Base-by-base conservation (phyloP, 2,113 vertebrate species). In the Apodemus sylvaticus region DNA sequence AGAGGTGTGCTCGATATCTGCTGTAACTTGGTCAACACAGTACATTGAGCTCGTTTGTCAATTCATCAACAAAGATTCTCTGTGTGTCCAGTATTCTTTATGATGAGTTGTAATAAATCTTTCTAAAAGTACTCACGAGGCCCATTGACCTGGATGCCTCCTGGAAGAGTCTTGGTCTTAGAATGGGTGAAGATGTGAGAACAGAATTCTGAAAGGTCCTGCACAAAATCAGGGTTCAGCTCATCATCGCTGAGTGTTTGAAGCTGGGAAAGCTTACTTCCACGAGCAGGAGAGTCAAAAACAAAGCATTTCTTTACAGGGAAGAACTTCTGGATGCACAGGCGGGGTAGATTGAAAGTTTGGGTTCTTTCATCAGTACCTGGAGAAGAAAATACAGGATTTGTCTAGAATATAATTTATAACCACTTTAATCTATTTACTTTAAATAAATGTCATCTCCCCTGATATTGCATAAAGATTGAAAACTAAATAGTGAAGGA, bases 221-320 rank as follows among this genome's bases (percentile, higher is more conserved):
- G 51, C 83, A 96, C 74, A 95, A 98, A 98, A 1, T 97, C 92
- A 1, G 87, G 42, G 12, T 94, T 53, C 64, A 98, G 34, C 0
- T 98, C 90, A 1, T 86, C 5, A 0, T 97, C 79, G 3, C 4
- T 2, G 58, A 98, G 58, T 6, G 26, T 90, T 22, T 97, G 92
- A 36, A 98, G 96, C 14, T 10, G 39, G 7, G 34, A 1, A 82
- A 98, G 92, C 0, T 97, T 93, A 31, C 48, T 97, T 60, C 0
- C 26, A 3, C 29, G 6, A 62, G 90, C 11, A 0, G 97, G 98
- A 0, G 9, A 89, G 12, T 97, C 90, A 81, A 98, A 98, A 17
- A 96, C 74, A 74, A 98, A 98, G 81, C 98, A 98, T 87, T 98
- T 98, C 66, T 91, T 97, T 12, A 22, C 17, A 1, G 96, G 96